These are phyloP conservation scores for Macrotis lagotis DNA, from an alignment of 2,113 vertebrate genomes.

Conservation along the genomic window DNA sequence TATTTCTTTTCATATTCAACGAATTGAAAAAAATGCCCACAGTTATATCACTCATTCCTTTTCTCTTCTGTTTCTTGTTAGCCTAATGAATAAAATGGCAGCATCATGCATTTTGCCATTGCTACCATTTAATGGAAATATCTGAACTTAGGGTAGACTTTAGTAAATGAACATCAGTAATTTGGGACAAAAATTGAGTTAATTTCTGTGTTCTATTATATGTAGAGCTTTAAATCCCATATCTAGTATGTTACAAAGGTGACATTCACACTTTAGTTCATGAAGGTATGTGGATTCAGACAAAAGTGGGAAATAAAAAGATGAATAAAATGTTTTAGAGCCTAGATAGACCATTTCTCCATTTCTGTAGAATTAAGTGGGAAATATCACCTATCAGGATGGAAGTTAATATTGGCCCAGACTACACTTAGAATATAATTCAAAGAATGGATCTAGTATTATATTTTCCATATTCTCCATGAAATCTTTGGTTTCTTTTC, in stretches of 20 bases:
- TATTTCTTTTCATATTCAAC: slow-evolving; percentile 2
- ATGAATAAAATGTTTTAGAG: too few species aligned
- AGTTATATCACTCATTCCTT: slow-evolving; percentile 14
- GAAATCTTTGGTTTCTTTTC: too few species aligned
- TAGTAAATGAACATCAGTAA: slow-evolving; percentile 25
- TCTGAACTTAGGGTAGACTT: slow-evolving; percentile 29
- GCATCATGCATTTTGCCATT: slow-evolving; percentile 27
- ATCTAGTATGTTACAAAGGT: not conserved
- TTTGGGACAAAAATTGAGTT: slow-evolving; percentile 37
- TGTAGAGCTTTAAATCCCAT: not conserved
- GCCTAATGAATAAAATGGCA: not conserved
- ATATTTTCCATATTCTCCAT: too few species aligned
- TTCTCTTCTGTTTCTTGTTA: not conserved
- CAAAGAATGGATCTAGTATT: not conserved
- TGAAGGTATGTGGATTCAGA: not conserved
- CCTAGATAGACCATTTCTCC: not conserved
- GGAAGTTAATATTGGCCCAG: not conserved
- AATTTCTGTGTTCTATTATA: not conserved
- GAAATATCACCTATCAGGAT: not conserved
- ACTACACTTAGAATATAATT: not conserved
- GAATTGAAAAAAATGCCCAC: slow-evolving; percentile 25
- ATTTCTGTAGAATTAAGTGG: not conserved
- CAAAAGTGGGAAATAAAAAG: too few species aligned
- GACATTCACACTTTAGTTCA: slow-evolving; percentile 2
- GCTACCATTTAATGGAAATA: slow-evolving; percentile 20